phyloP scores from a whole-genome alignment of 2,797 vertebrate genomes.

The Peromyscus aztecus region DNA sequence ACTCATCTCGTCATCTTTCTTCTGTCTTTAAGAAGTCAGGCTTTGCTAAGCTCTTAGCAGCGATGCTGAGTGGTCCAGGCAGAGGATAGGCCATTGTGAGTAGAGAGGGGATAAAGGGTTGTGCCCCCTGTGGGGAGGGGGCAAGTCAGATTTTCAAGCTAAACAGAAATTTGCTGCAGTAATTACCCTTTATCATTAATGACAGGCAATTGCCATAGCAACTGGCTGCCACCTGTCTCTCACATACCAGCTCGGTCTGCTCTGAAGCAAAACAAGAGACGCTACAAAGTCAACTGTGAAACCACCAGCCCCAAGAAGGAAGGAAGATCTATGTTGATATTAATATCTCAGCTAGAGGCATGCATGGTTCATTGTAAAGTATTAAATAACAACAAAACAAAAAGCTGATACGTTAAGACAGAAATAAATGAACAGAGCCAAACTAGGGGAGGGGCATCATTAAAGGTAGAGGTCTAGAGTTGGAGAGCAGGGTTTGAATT shows the following conservation, averaged over 20 bases:
- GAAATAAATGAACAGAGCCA: slow-evolving; percentile 60
- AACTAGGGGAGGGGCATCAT: neutral
- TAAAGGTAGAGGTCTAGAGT: slow-evolving; percentile 39
- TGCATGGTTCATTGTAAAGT: neutral
- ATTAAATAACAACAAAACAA: slow-evolving; percentile 32
- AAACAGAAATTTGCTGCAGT: slow-evolving; percentile 89
- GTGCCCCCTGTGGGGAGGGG: slow-evolving; percentile 71
- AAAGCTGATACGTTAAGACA: slow-evolving; percentile 44
- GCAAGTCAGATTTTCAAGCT: slow-evolving; percentile 87
- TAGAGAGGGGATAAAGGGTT: slow-evolving; percentile 79
- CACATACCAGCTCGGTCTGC: slow-evolving; percentile 82
- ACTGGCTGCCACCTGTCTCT: slow-evolving; percentile 90
- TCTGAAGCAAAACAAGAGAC: slow-evolving; percentile 86
- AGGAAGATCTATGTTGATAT: slow-evolving; percentile 20
- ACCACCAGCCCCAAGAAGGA: slow-evolving; percentile 70
- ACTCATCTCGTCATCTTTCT: slow-evolving; percentile 59
- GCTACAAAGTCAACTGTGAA: slow-evolving; percentile 83
- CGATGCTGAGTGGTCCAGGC: slow-evolving; percentile 56
- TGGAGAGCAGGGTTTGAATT: slow-evolving; percentile 13
- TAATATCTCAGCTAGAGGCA: slow-evolving; percentile 52
- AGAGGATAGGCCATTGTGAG: slow-evolving; percentile 82
- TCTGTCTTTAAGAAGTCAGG: slow-evolving; percentile 59
- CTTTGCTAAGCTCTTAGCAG: slow-evolving; percentile 63
- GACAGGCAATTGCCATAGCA: slow-evolving; percentile 91
- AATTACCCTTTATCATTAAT: slow-evolving; percentile 91